Base-by-base conservation (phyloP, 1,140 invertebrate species). In the Trachelipus rathkii region DNA sequence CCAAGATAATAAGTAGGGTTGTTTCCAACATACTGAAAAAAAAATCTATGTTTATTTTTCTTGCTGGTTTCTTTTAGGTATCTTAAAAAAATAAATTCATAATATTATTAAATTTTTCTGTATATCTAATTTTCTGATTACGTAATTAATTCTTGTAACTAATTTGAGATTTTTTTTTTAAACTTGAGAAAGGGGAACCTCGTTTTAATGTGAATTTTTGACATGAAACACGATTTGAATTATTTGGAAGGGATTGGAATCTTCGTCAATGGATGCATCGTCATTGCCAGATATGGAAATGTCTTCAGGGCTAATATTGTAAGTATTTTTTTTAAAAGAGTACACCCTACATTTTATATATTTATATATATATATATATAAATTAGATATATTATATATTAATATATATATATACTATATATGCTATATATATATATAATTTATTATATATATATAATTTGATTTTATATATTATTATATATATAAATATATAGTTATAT, bases 201-300 rank as follows among this genome's bases (percentile, higher is more conserved):
- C 21, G 84, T 89, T 24, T 89, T n/a, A n/a, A 88, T 82, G 87
- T 83, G 23, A 86, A 89, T 80, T 89, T 87, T 81, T 88, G 86
- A 45, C 82, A 84, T 43, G 80, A 81, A 44, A 82, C n/a, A 85
- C 44, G 88, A 89, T 82, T 88, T 86, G 81, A 73, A 84, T 7
- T 71, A 78, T 9, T 75, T 89, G n/a, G 73, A 82, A 70, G 77
- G 80, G n/a, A 74, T 81, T 23, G 79, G 80, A 15, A 80, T 88
- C n/a, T 75, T 83, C 24, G 79, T 87, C 8, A 82, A 79, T 10
- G 84, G 84, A 4, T 84, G 82, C 74, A 86, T 89, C 73, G 83
- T 87, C 11, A 80, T 88, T 13, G 83, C 86, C 10, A 45, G 80
- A 68, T 82, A 82, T 46, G 88, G 88, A n/a, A 84, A 83, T 53